Evolutionary conservation across 1,140 invertebrate species (phyloP).

Genomic region (Solenopsis fugax): DNA sequence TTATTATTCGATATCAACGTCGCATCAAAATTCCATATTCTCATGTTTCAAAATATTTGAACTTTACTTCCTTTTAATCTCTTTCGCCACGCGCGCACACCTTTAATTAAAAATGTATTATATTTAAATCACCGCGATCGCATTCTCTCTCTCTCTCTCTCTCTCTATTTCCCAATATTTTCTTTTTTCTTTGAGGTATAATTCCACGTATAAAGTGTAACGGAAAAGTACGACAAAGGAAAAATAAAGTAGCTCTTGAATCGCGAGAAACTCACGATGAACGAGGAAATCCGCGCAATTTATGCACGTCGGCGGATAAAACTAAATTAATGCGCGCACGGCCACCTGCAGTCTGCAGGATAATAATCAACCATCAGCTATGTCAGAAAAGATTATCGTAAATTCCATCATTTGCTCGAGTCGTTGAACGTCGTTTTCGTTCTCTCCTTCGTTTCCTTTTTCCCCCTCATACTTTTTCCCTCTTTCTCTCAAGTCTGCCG

Average conservation of each 20-base stretch:
- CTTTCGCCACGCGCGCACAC: too few relatives aligned
- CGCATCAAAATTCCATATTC: neutral
- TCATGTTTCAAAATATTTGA: neutral
- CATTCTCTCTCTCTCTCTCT: neutral
- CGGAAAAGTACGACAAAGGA: neutral
- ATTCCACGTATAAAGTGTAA: slow-evolving; percentile 2
- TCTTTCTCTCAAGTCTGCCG: neutral
- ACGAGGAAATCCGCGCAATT: slow-evolving; percentile 33
- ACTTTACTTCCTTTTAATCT: neutral
- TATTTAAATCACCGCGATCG: neutral
- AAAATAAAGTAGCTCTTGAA: slow-evolving; percentile 11
- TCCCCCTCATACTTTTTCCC: neutral
- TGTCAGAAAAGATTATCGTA: slow-evolving; percentile 55
- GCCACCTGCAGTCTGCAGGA: slow-evolving; percentile 33
- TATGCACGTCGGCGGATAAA: slow-evolving; percentile 41
- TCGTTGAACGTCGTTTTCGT: slow-evolving; percentile 20
- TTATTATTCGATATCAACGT: slow-evolving; percentile 1
- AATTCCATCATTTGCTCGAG: slow-evolving; percentile 56
- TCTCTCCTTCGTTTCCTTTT: neutral
- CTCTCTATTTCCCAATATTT: too few relatives aligned
- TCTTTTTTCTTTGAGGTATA: neutral
- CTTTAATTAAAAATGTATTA: neutral
- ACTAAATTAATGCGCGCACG: slow-evolving; percentile 45
- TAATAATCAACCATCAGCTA: slow-evolving; percentile 47
- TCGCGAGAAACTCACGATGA: slow-evolving; percentile 22